phyloP scores from a whole-genome alignment of 1,140 invertebrate genomes.

The Wasmannia auropunctata region DNA sequence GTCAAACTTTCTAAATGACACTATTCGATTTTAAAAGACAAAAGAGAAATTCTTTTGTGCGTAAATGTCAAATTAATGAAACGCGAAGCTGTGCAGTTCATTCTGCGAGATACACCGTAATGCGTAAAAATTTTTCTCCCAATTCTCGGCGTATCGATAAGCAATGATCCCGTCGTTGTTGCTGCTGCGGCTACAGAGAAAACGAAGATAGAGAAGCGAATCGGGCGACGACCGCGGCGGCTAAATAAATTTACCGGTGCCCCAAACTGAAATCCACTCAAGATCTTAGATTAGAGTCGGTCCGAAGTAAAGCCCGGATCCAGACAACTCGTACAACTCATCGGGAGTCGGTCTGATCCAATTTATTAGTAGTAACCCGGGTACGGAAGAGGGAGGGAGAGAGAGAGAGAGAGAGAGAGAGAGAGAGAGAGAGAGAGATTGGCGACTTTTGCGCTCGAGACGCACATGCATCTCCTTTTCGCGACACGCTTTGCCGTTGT shows the following conservation, averaged over 20 bases:
- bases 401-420: neutral
- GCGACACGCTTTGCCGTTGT: constrained; percentile 61
- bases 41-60: neutral
- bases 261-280: constrained; percentile 83
- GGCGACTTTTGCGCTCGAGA: constrained; percentile 22
- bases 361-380: constrained; percentile 79
- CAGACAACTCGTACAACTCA: constrained; percentile 82
- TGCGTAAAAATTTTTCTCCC: neutral
- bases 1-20: neutral
- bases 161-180: constrained; percentile 1
- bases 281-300: constrained; percentile 84
- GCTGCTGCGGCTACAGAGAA: neutral
- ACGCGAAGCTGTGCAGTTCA: neutral
- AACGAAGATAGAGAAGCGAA: constrained; percentile 35
- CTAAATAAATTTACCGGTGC: constrained; percentile 82
- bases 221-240: constrained; percentile 55
- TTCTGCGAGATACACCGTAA: neutral
- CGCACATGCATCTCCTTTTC: constrained; percentile 30
- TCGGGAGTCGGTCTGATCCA: constrained; percentile 83
- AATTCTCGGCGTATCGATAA: neutral
- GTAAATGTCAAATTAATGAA: neutral
- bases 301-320: constrained; percentile 81
- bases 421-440: neutral
- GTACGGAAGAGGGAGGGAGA: constrained; percentile 21
- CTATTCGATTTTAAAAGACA: neutral